Percentiles rank a stretch among this genome's conserved stretches.
Evolutionary conservation across 2,888 invertebrate genomes (phyloP).

Genomic region (Drosophila vallismaia): DNA sequence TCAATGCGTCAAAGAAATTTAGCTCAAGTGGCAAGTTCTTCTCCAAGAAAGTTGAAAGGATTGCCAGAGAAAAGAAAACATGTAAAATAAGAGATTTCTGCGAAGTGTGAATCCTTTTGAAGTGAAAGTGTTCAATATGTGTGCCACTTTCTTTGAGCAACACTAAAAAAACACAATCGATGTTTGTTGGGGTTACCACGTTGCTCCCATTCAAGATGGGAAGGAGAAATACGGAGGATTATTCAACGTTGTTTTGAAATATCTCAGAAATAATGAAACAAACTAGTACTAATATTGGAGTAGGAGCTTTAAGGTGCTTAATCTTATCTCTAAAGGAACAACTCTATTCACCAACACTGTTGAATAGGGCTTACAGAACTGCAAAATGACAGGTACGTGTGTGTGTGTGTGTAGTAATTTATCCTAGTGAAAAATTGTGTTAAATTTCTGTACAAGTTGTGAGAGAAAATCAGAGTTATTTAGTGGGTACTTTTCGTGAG

Average conservation of each 20-base stretch:
- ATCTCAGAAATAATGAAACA: no score
- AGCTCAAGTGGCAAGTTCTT: slow-evolving; percentile 60
- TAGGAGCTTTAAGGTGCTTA: no score
- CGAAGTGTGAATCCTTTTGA: slow-evolving; percentile 29
- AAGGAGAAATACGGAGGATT: no score
- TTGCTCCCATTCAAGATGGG: not conserved
- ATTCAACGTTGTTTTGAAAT: no score
- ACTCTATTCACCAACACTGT: slow-evolving; percentile 30
- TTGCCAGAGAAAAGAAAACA: slow-evolving; percentile 2
- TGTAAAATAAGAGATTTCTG: not conserved
- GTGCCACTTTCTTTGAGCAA: slow-evolving; percentile 20
- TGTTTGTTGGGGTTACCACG: not conserved
- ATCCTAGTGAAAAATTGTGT: slow-evolving; percentile 37
- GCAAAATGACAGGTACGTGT: slow-evolving; percentile 21
- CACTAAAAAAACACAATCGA: slow-evolving; percentile 16
- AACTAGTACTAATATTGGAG: no score
- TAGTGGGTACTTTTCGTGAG: slow-evolving; percentile 4
- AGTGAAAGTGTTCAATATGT: slow-evolving; percentile 33
- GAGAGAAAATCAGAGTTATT: slow-evolving; percentile 1
- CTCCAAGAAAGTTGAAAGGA: slow-evolving; percentile 21
- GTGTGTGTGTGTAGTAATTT: slow-evolving; percentile 17
- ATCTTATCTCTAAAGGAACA: not conserved
- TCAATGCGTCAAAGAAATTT: slow-evolving; percentile 74
- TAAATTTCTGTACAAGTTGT: slow-evolving; percentile 40
- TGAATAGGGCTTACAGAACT: not conserved